These are phyloP conservation scores for Pogonus chalceus DNA, from an alignment of 1,140 invertebrate species.

Conservation along the genomic window DNA sequence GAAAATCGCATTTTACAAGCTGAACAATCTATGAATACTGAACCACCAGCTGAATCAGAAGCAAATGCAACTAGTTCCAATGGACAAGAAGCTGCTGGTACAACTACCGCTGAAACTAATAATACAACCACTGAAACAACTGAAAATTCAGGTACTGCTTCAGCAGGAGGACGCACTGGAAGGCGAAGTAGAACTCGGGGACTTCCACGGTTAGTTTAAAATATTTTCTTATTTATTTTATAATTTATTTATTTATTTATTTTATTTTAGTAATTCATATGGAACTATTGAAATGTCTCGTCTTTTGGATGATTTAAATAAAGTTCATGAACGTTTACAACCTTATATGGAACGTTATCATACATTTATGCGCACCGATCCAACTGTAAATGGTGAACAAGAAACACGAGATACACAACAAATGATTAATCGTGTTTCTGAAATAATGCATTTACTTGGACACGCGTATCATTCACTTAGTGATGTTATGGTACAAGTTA, in stretches of 20 bases:
- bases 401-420: slow-evolving; percentile 45
- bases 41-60: not conserved
- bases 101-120: not conserved
- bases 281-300: slow-evolving; percentile 47
- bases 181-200: too few species aligned
- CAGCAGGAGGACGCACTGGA: too few species aligned
- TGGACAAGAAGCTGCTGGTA: not conserved
- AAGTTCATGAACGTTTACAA: slow-evolving; percentile 49
- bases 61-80: too few species aligned
- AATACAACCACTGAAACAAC: too few species aligned
- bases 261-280: slow-evolving; percentile 30
- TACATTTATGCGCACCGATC: slow-evolving; percentile 47
- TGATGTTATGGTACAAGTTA: slow-evolving; percentile 68
- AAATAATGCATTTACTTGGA: slow-evolving; percentile 70
- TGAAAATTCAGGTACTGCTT: too few species aligned
- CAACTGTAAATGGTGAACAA: slow-evolving; percentile 40
- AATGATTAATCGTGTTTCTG: slow-evolving; percentile 59
- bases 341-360: slow-evolving; percentile 53
- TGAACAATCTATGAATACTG: not conserved
- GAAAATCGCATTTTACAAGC: not conserved
- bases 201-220: not conserved
- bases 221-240: not conserved
- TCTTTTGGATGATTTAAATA: slow-evolving; percentile 45
- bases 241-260: not conserved
- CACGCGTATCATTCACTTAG: slow-evolving; percentile 82